phyloP scores from a whole-genome alignment of 2,113 vertebrate genomes.

The Myiopsitta monachus region DNA sequence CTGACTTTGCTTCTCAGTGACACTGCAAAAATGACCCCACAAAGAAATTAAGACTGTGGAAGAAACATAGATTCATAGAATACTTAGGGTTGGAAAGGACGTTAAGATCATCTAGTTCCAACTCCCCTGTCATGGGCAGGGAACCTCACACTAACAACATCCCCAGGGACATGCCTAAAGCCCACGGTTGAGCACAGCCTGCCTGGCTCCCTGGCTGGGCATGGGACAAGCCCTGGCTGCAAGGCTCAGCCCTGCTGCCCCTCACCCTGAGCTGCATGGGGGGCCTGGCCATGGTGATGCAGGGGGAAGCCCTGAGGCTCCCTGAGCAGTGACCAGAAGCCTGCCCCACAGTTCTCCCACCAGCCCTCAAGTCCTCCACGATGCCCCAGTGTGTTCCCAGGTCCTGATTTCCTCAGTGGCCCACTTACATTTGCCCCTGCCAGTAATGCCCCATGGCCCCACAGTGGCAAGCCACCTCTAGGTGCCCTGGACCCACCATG shows the following conservation, averaged over 20 bases:
- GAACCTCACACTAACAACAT: too few relatives aligned
- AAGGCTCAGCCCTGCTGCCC: too few relatives aligned
- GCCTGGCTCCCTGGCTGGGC: fast-evolving
- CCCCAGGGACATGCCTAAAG: fast-evolving
- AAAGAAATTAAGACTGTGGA: neutral
- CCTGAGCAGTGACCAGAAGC: too few relatives aligned
- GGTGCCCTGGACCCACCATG: neutral
- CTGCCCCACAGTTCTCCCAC: neutral
- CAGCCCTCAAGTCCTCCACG: fast-evolving
- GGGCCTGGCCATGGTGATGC: fast-evolving
- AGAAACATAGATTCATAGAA: too few relatives aligned
- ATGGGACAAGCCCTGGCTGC: too few relatives aligned
- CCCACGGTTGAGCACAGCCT: too few relatives aligned
- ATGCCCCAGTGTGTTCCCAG: fast-evolving
- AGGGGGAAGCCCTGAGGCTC: too few relatives aligned
- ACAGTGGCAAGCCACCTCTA: neutral
- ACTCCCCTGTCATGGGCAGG: too few relatives aligned
- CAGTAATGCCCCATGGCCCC: neutral
- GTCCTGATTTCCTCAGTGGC: fast-evolving
- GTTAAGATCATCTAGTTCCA: too few relatives aligned
- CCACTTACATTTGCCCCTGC: neutral
- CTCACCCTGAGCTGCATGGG: fast-evolving
- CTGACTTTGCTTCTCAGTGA: neutral
- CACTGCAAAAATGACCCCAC: fast-evolving
- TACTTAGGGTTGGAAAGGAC: too few relatives aligned